Evolutionary conservation across 2,113 vertebrate genomes (phyloP).

Genomic region (Nestor notabilis): DNA sequence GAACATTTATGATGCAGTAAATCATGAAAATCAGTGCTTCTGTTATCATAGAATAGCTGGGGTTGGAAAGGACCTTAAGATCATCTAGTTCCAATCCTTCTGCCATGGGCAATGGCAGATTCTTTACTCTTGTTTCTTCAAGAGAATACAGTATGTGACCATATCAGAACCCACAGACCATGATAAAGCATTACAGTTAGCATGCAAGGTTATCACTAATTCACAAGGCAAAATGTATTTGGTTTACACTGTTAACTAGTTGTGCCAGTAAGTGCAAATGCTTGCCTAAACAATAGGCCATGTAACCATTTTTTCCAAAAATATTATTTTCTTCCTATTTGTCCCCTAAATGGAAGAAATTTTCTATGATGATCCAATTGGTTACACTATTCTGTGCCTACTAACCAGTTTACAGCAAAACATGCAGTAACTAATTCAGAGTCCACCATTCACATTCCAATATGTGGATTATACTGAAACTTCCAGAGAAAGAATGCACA

Average conservation of each 20-base stretch:
- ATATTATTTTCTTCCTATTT: not conserved
- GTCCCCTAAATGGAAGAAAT: not conserved
- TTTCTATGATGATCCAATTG: not conserved
- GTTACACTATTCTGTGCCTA: not conserved
- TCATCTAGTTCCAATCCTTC: not conserved
- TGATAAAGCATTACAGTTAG: conserved; percentile 30
- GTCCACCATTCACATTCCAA: not conserved
- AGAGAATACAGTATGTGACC: conserved; percentile 26
- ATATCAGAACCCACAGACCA: conserved; percentile 30
- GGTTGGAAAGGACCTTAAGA: not conserved
- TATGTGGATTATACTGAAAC: not conserved
- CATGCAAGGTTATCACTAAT: not conserved
- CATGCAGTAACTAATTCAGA: not conserved
- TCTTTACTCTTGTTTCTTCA: conserved; percentile 25
- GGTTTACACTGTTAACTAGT: not conserved
- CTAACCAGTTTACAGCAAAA: not conserved
- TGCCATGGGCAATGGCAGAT: not conserved
- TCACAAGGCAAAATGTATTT: conserved; percentile 31
- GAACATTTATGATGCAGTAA: conserved; percentile 25
- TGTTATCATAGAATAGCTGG: not conserved
- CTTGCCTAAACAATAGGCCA: conserved; percentile 13
- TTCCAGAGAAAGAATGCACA: not conserved
- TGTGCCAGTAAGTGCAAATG: conserved; percentile 31
- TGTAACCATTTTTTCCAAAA: conserved; percentile 10
- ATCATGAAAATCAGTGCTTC: conserved; percentile 50